phyloP scores from a whole-genome alignment of 53 echinoderm and acorn worm genomes.

The Henricia sp. region DNA sequence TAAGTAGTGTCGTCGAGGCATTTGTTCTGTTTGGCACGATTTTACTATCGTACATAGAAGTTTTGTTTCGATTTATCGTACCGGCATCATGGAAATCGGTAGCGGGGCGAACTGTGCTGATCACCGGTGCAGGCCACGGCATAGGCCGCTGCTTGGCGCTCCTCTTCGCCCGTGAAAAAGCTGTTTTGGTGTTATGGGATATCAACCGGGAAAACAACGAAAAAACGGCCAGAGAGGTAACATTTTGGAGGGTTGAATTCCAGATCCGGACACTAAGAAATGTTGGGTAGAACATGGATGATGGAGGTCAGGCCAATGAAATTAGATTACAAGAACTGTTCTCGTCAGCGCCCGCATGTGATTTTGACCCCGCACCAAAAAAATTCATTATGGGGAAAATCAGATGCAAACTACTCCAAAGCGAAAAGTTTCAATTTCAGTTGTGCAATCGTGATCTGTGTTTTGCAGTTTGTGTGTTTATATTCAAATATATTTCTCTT shows the following conservation, averaged over 20 bases:
- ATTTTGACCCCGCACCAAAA: too few species aligned
- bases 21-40: constrained; percentile 19
- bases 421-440: too few species aligned
- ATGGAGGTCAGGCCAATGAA: too few species aligned
- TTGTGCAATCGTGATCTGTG: too few species aligned
- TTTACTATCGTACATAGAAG: constrained; percentile 48
- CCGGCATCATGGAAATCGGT: constrained; percentile 70
- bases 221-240: constrained; percentile 64
- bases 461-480: too few species aligned
- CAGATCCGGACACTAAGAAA: background rate
- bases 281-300: too few species aligned
- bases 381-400: too few species aligned
- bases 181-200: constrained; percentile 86
- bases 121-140: constrained; percentile 94
- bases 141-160: constrained; percentile 79
- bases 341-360: too few species aligned
- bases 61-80: constrained; percentile 50
- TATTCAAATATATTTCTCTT: too few species aligned
- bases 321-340: too few species aligned
- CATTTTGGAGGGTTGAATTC: background rate
- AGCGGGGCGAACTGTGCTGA: constrained; percentile 67
- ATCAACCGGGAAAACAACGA: constrained; percentile 72
- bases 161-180: constrained; percentile 71
- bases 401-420: too few species aligned
- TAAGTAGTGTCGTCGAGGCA: background rate